Evolutionary conservation across 2,113 vertebrate species (phyloP).

Genomic region (Ptychochromis oligacanthus): DNA sequence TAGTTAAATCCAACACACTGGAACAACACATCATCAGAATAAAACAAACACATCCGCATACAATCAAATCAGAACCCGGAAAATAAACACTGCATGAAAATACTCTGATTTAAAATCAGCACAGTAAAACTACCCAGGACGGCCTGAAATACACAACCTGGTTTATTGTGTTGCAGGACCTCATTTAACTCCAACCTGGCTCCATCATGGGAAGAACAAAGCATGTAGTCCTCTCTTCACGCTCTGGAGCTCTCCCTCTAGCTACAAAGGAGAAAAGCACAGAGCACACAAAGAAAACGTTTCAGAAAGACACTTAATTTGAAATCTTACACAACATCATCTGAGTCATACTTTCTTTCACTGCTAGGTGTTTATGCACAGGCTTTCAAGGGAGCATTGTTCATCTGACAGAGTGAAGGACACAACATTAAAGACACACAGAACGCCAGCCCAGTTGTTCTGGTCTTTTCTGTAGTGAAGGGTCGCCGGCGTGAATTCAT

Average conservation of each 20-base stretch:
- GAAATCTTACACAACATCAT: constrained; percentile 1
- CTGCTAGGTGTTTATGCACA: not conserved
- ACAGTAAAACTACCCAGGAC: not conserved
- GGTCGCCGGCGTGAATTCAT: not conserved
- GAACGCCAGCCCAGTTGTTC: not conserved
- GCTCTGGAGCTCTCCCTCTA: constrained; percentile 75
- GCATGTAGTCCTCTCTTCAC: constrained; percentile 77
- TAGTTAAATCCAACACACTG: not conserved
- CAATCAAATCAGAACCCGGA: constrained; percentile 36
- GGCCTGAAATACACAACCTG: constrained; percentile 11
- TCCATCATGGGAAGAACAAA: constrained; percentile 74
- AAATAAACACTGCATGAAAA: constrained; percentile 20
- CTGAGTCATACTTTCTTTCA: not conserved
- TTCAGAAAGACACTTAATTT: not conserved
- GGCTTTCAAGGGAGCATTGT: not conserved
- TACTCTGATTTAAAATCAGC: not conserved
- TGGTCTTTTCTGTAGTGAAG: not conserved
- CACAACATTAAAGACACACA: not conserved
- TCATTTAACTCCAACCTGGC: constrained; percentile 44
- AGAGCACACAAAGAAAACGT: constrained; percentile 28
- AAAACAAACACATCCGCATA: constrained; percentile 5
- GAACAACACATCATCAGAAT: constrained; percentile 18
- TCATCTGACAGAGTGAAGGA: constrained; percentile 10
- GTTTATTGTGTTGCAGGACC: not conserved
- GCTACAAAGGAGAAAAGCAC: constrained; percentile 63